Base-by-base conservation (phyloP, 2,888 invertebrate species). In the Galerucella nymphaeae region DNA sequence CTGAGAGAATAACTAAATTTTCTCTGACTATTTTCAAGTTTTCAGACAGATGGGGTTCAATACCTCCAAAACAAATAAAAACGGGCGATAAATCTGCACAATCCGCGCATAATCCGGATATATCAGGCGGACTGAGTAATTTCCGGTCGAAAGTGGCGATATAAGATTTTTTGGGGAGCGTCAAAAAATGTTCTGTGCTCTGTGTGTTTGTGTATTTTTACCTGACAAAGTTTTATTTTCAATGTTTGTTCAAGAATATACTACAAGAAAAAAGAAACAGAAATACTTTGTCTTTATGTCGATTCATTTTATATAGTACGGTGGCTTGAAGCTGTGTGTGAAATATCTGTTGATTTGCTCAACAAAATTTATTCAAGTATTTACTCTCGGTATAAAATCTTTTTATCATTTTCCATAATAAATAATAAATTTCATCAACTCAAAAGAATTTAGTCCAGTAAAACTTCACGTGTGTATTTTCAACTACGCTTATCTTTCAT, bases 41-140 rank as follows among this genome's bases (percentile, higher is more conserved):
- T 58, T 58, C 58, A 58, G 58, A 16, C 42, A 16, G 62, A 41
- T 38, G 55, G 42, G 20, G 71, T 67, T 71, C 67, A 71, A 71
- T 48, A 67, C 38, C 65, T 58, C 50, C 42, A 57, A 66, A 57
- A 50, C 53, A 66, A 53, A 13, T 16, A 65, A 65, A 55, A 65
- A 38, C 53, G 13, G 14, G 45, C 20, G 16, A 30, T 38, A n/a
- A 18, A 38, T 66, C 66, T 61, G 61, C 50, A 59, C 61, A 59
- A 68, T 48, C 48, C 48, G 61, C 61, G 50, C 68, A 70, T 69
- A 66, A 55, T 73, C 66, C 62, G 65, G 67, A 65, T 62, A 66
- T 70, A 61, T 73, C 55, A 48, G 65, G 18, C 68, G n/a, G 66
- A 59, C 66, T 67, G 71, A 73, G 70, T 66, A 69, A 73, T 73